Percentiles rank a stretch among this genome's conserved stretches.
These are phyloP conservation scores for Phyllotreta cruciferae DNA, from an alignment of 2,888 invertebrate species.

Conservation along the genomic window DNA sequence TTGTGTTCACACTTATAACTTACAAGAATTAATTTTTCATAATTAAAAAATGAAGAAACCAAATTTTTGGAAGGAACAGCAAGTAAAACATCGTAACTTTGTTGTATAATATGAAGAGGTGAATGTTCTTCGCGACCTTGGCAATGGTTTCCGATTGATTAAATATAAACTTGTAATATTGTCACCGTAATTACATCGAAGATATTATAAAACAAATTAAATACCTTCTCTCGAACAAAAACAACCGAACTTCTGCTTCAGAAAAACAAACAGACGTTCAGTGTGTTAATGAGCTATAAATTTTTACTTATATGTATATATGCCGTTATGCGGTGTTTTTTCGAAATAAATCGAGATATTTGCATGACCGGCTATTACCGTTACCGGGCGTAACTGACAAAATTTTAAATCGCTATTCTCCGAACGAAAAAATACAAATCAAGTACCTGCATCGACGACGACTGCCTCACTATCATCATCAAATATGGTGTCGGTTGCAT, in stretches of 20 bases:
- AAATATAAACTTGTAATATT: slow-evolving; percentile 15
- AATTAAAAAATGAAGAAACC: background rate
- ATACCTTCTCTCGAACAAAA: background rate
- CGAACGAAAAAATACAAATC: background rate
- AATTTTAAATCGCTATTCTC: background rate
- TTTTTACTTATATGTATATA: background rate
- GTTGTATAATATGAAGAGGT: slow-evolving; percentile 48
- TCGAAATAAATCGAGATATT: slow-evolving; percentile 16
- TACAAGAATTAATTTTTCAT: background rate
- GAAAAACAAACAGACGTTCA: background rate
- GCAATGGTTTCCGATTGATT: slow-evolving; percentile 48
- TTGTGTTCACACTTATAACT: background rate
- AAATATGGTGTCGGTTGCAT: slow-evolving; percentile 34
- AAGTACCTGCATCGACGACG: slow-evolving; percentile 50
- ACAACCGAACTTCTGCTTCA: background rate
- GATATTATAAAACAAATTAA: background rate
- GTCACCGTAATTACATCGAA: slow-evolving; percentile 4
- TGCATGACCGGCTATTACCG: slow-evolving; percentile 36
- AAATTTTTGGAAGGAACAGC: slow-evolving; percentile 22
- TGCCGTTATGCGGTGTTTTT: slow-evolving; percentile 4
- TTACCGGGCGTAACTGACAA: slow-evolving; percentile 35
- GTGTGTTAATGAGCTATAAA: background rate
- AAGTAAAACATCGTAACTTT: slow-evolving; percentile 35
- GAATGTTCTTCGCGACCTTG: slow-evolving; percentile 58
- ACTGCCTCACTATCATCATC: slow-evolving; percentile 46